These are phyloP conservation scores for Psettodes erumei DNA, from an alignment of 2,113 vertebrate species.

Conservation along the genomic window DNA sequence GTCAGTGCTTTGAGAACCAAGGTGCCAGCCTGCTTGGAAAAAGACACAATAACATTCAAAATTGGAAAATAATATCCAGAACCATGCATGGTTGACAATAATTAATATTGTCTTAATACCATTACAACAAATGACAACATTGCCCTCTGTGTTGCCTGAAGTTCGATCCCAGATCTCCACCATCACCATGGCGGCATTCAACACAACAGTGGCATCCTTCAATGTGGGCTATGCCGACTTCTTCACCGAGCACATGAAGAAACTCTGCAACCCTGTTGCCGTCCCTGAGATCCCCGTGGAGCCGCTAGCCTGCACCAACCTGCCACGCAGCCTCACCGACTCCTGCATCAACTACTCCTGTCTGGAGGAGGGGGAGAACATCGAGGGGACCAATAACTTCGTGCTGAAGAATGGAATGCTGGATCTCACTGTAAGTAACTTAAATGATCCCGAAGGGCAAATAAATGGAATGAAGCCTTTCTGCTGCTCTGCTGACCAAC, in stretches of 20 bases:
- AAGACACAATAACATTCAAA: too few species aligned
- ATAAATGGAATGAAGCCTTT: background rate
- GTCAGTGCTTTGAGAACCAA: too few species aligned
- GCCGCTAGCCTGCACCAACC: conserved; percentile 93
- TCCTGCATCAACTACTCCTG: conserved; percentile 99
- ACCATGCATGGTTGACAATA: too few species aligned
- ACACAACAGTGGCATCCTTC: conserved; percentile 97
- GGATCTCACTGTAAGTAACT: conserved; percentile 91
- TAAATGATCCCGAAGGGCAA: conserved; percentile 8
- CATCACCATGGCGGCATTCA: conserved; percentile 99
- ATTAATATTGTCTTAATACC: too few species aligned
- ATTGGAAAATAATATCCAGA: too few species aligned
- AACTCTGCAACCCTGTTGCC: conserved; percentile 93
- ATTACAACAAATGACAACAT: background rate
- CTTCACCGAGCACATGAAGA: conserved; percentile 98
- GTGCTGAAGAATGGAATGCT: conserved; percentile 98
- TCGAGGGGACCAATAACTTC: conserved; percentile 97
- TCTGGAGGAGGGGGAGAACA: conserved; percentile 94
- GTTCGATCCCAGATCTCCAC: conserved; percentile 99
- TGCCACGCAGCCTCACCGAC: conserved; percentile 97
- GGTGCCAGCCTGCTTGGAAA: too few species aligned
- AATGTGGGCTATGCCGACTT: conserved; percentile 98
- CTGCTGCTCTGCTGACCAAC: background rate
- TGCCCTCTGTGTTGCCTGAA: conserved; percentile 50
- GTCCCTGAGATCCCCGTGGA: conserved; percentile 91